phyloP scores from a whole-genome alignment of 2,888 invertebrate genomes.

The Athalia rosae region DNA sequence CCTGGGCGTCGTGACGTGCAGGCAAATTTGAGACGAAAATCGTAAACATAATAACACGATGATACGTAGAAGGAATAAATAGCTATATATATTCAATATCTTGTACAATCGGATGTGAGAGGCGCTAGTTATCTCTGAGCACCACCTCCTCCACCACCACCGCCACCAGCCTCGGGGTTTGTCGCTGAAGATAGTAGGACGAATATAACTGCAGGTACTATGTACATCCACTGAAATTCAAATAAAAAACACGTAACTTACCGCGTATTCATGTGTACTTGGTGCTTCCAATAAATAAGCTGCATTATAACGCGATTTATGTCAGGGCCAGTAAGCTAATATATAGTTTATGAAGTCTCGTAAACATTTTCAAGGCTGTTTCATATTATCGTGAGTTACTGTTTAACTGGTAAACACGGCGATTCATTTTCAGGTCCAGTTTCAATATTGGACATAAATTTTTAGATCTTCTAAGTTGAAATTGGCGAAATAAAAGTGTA shows the following conservation, averaged over 20 bases:
- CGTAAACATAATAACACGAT: no score
- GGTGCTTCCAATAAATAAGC: conserved; percentile 25
- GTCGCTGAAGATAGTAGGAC: conserved; percentile 92
- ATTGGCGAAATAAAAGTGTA: background rate
- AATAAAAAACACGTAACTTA: conserved; percentile 54
- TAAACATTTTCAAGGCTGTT: conserved; percentile 34
- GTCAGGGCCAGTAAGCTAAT: conserved; percentile 28
- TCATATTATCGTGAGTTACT: conserved; percentile 19
- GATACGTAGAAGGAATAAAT: conserved; percentile 21
- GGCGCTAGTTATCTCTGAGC: conserved; percentile 64
- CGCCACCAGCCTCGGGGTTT: conserved; percentile 81
- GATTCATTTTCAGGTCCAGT: background rate
- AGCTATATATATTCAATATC: conserved; percentile 10
- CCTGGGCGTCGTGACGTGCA: no score
- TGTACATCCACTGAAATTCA: conserved; percentile 97
- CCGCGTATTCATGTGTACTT: conserved; percentile 23
- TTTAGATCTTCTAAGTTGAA: conserved; percentile 33
- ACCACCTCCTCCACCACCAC: conserved; percentile 63
- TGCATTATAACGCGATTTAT: conserved; percentile 23
- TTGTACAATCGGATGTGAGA: background rate
- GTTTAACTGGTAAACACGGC: conserved; percentile 19
- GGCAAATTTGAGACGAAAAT: background rate
- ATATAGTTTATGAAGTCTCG: conserved; percentile 13
- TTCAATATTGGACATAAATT: conserved; percentile 19
- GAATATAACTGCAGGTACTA: conserved; percentile 94